Evolutionary conservation across 1,140 invertebrate species (phyloP).

Genomic region (Sarcophaga bullata): DNA sequence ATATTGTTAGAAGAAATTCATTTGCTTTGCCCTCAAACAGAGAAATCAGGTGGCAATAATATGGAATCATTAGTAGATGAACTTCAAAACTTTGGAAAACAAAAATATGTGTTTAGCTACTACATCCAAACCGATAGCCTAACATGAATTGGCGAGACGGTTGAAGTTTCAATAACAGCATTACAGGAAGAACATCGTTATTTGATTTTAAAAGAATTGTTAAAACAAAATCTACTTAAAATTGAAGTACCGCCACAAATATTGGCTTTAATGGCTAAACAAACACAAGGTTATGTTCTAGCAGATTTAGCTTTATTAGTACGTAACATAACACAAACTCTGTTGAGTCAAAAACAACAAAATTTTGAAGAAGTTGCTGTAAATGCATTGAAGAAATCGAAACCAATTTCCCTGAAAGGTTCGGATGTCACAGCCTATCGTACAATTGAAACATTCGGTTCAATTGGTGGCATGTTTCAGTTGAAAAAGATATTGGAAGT

Average conservation of each 20-base stretch:
- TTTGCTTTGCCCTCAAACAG: conserved; percentile 56
- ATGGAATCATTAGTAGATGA: conserved; percentile 60
- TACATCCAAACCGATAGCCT: conserved; percentile 61
- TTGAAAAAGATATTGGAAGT: conserved; percentile 73
- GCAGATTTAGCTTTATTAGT: conserved; percentile 54
- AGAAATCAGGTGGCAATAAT: conserved; percentile 19
- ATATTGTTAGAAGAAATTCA: conserved; percentile 65
- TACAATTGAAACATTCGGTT: conserved; percentile 67
- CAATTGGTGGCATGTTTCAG: conserved; percentile 74
- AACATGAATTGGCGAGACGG: conserved; percentile 59
- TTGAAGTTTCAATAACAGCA: conserved; percentile 70
- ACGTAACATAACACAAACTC: conserved; percentile 48
- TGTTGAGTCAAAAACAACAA: conserved; percentile 25
- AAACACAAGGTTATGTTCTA: conserved; percentile 58
- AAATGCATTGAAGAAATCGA: conserved; percentile 25
- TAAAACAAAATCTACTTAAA: conserved; percentile 29
- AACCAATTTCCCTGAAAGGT: conserved; percentile 69
- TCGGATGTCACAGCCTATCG: conserved; percentile 68
- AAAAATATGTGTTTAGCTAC: conserved; percentile 65
- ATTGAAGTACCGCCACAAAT: conserved; percentile 23
- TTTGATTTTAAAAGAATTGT: conserved; percentile 45
- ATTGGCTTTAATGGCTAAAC: conserved; percentile 50
- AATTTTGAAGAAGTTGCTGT: neutral
- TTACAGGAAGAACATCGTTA: conserved; percentile 67
- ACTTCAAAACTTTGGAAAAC: conserved; percentile 47